Evolutionary conservation across 2,113 vertebrate species (phyloP).

Genomic region (Origma solitaria): DNA sequence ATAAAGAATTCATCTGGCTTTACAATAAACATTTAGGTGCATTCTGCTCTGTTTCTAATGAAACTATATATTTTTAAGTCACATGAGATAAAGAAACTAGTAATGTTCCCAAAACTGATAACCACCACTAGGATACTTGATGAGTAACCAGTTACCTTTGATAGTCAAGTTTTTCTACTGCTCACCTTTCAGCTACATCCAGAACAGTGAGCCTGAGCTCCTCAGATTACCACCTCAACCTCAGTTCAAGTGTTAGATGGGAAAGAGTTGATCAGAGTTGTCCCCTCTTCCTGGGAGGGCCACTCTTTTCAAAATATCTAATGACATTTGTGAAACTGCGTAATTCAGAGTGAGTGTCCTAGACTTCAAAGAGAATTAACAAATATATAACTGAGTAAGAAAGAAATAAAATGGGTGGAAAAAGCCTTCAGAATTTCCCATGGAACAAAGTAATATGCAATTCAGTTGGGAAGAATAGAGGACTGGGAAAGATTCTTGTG

Average conservation of each 20-base stretch:
- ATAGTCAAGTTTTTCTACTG: neutral
- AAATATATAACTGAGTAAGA: neutral
- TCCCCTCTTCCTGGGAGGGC: neutral
- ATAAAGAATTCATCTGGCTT: neutral
- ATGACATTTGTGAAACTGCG: neutral
- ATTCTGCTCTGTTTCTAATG: neutral
- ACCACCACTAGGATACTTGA: neutral
- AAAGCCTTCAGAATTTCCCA: neutral
- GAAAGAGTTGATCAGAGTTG: neutral
- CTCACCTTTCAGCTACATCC: neutral
- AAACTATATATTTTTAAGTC: neutral
- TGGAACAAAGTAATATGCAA: neutral
- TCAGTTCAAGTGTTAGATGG: neutral
- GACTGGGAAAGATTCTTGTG: neutral
- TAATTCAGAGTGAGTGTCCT: neutral
- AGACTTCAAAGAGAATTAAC: neutral
- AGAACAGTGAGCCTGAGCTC: neutral
- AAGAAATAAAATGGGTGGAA: neutral
- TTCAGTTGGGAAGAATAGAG: constrained; percentile 3
- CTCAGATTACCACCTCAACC: neutral
- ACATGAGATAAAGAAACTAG: neutral
- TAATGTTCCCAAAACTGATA: neutral
- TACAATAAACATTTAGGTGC: neutral
- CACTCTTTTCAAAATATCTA: neutral
- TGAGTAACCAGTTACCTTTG: neutral